Conservation (phyloP, 2,797 vertebrate species). For the Heliangelus exortis region DNA sequence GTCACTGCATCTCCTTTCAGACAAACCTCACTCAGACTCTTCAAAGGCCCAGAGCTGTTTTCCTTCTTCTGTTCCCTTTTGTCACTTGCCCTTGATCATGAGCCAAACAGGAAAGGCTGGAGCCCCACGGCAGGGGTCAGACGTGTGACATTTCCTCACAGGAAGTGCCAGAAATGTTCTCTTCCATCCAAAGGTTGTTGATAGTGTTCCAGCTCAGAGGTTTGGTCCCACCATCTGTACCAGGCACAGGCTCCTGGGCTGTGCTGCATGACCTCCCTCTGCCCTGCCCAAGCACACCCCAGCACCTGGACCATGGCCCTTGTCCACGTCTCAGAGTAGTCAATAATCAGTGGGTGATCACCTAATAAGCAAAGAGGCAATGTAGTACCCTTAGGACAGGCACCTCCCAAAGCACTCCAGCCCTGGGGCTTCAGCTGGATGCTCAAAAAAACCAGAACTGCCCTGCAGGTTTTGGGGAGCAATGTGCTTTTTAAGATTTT, state of each 20-base stretch:
- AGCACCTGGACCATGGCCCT: rapidly evolving
- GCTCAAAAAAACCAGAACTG: background rate
- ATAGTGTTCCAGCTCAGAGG: background rate
- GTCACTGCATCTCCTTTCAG: background rate
- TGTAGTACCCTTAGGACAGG: background rate
- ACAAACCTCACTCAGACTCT: background rate
- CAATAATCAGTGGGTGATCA: rapidly evolving
- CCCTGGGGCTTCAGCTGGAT: no score
- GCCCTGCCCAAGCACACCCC: rapidly evolving
- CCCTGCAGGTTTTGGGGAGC: rapidly evolving
- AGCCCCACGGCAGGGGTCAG: rapidly evolving
- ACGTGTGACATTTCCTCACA: background rate
- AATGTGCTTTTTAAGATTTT: rapidly evolving
- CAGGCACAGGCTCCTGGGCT: rapidly evolving
- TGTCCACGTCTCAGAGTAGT: background rate
- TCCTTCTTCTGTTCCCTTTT: background rate
- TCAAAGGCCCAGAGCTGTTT: slow-evolving; percentile 42
- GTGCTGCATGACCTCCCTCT: rapidly evolving
- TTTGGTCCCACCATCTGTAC: background rate
- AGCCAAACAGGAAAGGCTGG: slow-evolving; percentile 50
- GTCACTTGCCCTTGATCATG: background rate
- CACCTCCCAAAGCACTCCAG: background rate
- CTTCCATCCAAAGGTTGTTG: background rate
- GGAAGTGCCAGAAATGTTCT: background rate
- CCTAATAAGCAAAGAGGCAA: background rate